Conservation (phyloP, 2,113 vertebrate genomes). For the Holacanthus passer region DNA sequence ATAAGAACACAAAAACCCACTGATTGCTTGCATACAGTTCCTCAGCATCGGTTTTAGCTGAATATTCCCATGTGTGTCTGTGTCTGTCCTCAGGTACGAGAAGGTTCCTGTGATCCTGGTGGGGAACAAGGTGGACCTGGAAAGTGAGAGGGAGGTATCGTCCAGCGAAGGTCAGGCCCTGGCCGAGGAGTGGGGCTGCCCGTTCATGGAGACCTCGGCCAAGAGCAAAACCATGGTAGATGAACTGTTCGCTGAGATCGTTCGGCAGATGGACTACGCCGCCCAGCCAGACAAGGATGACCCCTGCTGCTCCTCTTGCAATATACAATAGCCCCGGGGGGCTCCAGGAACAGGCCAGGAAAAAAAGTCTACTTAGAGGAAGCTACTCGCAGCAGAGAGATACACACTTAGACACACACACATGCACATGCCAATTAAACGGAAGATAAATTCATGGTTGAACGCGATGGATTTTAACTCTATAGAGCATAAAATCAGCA, state of each 20-base stretch:
- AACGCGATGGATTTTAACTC: constrained; percentile 71
- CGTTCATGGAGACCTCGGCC: constrained; percentile 99
- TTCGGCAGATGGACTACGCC: constrained; percentile 99
- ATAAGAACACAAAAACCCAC: neutral
- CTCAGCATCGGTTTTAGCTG: neutral
- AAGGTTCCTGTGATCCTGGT: constrained; percentile 99
- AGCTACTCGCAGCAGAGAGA: constrained; percentile 55
- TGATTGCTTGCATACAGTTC: neutral
- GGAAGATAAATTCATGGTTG: constrained; percentile 60
- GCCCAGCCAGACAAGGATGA: constrained; percentile 98
- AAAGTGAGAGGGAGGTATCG: constrained; percentile 97
- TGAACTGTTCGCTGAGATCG: constrained; percentile 98
- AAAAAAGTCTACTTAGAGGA: constrained; percentile 48
- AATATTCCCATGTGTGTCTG: constrained; percentile 26
- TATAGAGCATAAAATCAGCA: constrained; percentile 72
- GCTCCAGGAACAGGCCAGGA: constrained; percentile 32
- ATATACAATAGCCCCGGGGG: constrained; percentile 93
- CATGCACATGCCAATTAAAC: constrained; percentile 63
- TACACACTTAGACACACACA: constrained; percentile 56
- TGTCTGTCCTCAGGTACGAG: constrained; percentile 89
- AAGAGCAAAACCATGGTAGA: constrained; percentile 99
- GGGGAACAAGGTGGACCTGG: constrained; percentile 99
- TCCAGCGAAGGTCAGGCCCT: constrained; percentile 94
- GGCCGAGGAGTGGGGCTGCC: constrained; percentile 99
- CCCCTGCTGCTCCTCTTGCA: constrained; percentile 98